A percentile compares a stretch with the other conserved stretches of the same genome.
Evolutionary conservation across 2,797 vertebrate genomes (phyloP).

Genomic region (Champsocephalus gunnari): DNA sequence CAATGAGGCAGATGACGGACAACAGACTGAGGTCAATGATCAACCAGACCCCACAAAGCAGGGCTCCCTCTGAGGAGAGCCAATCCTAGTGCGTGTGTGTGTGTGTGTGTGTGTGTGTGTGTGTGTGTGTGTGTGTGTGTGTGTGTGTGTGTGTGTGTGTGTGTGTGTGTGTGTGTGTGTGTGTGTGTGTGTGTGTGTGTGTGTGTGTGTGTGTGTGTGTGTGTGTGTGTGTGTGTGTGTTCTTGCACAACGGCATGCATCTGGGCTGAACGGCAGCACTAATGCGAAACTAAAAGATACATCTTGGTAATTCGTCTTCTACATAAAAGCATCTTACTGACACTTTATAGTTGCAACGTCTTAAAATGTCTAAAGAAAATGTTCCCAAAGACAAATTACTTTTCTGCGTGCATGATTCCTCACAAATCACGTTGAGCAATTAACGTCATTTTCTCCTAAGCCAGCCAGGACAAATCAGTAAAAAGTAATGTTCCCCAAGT

Average conservation of each 20-base stretch:
- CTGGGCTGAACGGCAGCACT: conserved; percentile 7
- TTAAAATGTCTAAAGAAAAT: neutral
- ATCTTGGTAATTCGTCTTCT: neutral
- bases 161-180: too few relatives aligned
- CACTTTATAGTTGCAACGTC: conserved; percentile 1
- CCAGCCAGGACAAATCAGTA: conserved; percentile 39
- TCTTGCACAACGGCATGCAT: neutral
- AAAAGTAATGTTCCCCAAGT: conserved; percentile 15
- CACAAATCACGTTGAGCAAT: conserved; percentile 46
- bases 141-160: too few relatives aligned
- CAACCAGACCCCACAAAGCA: conserved; percentile 43
- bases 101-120: too few relatives aligned
- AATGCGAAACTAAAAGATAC: conserved; percentile 22
- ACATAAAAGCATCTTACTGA: conserved; percentile 2
- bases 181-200: too few relatives aligned
- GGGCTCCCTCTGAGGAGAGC: conserved; percentile 10
- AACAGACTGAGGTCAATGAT: conserved; percentile 70
- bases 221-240: too few relatives aligned
- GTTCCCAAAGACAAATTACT: conserved; percentile 30
- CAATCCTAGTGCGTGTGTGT: neutral
- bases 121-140: too few relatives aligned
- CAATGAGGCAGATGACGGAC: conserved; percentile 56
- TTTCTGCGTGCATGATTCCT: conserved; percentile 12
- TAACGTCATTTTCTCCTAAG: conserved; percentile 21
- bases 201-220: too few relatives aligned